Conservation (phyloP, 2,888 invertebrate species). For the Eurytoma adleriae region DNA sequence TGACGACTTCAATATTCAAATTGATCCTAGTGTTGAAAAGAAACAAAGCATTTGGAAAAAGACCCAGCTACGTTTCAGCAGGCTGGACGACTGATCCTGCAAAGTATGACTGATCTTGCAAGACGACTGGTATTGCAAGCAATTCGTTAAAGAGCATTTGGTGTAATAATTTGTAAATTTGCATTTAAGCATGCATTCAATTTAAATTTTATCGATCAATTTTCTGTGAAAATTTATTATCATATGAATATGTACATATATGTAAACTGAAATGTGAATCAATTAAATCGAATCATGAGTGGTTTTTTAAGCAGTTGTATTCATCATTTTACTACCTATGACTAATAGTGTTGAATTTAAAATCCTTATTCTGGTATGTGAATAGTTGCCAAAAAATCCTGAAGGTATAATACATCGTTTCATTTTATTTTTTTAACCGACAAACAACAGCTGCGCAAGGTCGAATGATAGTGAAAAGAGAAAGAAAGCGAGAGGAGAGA, state of each 20-base stretch:
- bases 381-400: conserved; percentile 32
- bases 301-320: too few species aligned
- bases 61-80: conserved; percentile 74
- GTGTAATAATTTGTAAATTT: too few species aligned
- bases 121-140: too few species aligned
- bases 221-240: too few species aligned
- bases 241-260: too few species aligned
- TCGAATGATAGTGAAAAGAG: conserved; percentile 26
- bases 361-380: conserved; percentile 24
- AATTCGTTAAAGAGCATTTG: background rate
- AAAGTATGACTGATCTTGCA: conserved; percentile 56
- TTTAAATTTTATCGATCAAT: too few species aligned
- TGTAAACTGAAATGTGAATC: too few species aligned
- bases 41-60: conserved; percentile 75
- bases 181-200: too few species aligned
- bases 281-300: too few species aligned
- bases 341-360: too few species aligned
- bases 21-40: conserved; percentile 67
- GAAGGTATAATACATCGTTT: conserved; percentile 46
- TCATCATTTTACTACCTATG: too few species aligned
- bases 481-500: conserved; percentile 15
- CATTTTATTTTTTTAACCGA: conserved; percentile 29
- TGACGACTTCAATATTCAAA: conserved; percentile 68
- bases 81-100: conserved; percentile 61
- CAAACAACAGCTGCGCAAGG: conserved; percentile 45